A percentile compares a stretch with the other conserved stretches of the same genome.
phyloP scores from a whole-genome alignment of 2,888 invertebrate genomes.

The Ceraclea dissimilis region DNA sequence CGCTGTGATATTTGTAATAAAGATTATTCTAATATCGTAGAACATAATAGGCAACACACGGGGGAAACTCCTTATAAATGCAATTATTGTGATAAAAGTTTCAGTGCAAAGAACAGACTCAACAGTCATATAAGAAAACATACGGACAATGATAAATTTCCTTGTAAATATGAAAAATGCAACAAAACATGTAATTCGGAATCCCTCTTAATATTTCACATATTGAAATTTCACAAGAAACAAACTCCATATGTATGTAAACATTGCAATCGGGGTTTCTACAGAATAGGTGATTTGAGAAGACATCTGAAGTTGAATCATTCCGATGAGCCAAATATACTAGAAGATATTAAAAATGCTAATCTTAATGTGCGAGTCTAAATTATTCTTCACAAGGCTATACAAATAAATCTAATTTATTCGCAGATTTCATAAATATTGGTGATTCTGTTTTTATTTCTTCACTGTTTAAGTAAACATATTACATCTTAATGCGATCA shows the following conservation, averaged over 20 bases:
- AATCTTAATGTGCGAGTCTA: too few species aligned
- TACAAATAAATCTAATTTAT: too few species aligned
- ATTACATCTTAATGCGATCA: too few species aligned
- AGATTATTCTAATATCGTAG: slow-evolving; percentile 48
- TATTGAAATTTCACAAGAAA: slow-evolving; percentile 42
- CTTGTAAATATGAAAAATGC: slow-evolving; percentile 41
- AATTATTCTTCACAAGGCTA: too few species aligned
- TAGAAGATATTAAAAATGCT: background rate
- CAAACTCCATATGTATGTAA: slow-evolving; percentile 41
- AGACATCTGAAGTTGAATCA: slow-evolving; percentile 31
- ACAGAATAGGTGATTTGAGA: slow-evolving; percentile 40
- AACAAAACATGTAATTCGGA: slow-evolving; percentile 39
- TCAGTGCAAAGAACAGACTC: slow-evolving; percentile 36
- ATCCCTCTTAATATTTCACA: slow-evolving; percentile 42
- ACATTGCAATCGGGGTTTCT: slow-evolving; percentile 41
- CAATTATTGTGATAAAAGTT: slow-evolving; percentile 36
- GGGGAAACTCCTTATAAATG: slow-evolving; percentile 46
- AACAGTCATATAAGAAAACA: slow-evolving; percentile 42
- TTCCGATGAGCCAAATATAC: background rate
- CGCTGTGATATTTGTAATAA: slow-evolving; percentile 47
- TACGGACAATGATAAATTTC: slow-evolving; percentile 39
- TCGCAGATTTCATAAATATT: too few species aligned
- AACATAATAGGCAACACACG: slow-evolving; percentile 51
- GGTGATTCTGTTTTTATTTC: too few species aligned
- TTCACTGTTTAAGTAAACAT: too few species aligned